These are phyloP conservation scores for Phalloptychus januarius DNA, from an alignment of 2,797 vertebrate genomes.

Conservation along the genomic window DNA sequence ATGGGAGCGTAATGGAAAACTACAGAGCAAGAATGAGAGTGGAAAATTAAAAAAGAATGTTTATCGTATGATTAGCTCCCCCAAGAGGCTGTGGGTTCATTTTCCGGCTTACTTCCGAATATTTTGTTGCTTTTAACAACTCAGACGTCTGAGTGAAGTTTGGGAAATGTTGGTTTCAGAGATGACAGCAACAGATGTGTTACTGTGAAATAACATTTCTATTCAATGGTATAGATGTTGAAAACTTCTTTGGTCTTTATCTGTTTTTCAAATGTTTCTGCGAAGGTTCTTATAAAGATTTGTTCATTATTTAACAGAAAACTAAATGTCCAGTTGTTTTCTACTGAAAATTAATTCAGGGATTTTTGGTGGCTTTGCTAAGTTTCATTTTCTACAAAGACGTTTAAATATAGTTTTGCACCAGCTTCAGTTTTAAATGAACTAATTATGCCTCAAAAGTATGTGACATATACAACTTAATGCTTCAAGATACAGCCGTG, in stretches of 20 bases:
- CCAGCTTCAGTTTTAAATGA: not conserved
- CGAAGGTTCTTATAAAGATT: not conserved
- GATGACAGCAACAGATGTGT: not conserved
- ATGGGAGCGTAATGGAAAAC: conserved; percentile 15
- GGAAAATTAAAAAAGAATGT: not conserved
- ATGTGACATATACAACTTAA: not conserved
- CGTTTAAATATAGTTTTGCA: not conserved
- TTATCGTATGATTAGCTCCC: not conserved
- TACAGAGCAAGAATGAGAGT: conserved; percentile 1
- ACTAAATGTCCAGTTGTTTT: not conserved
- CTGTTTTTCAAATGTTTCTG: not conserved
- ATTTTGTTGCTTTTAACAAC: not conserved
- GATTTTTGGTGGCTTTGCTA: not conserved
- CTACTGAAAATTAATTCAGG: not conserved
- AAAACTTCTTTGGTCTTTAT: not conserved
- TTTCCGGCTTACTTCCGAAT: not conserved
- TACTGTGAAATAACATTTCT: not conserved
- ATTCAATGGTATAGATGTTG: not conserved
- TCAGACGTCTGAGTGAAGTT: not conserved
- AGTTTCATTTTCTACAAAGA: not conserved
- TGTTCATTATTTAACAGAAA: not conserved
- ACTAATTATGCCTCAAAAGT: not conserved
- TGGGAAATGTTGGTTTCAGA: not conserved
- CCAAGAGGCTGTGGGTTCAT: conserved; percentile 5
- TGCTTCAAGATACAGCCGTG: not conserved